Evolutionary conservation across 2,797 vertebrate genomes (phyloP), one percentile per base, ranked within the genome.

Genomic region (Thripadectes ignobilis): DNA sequence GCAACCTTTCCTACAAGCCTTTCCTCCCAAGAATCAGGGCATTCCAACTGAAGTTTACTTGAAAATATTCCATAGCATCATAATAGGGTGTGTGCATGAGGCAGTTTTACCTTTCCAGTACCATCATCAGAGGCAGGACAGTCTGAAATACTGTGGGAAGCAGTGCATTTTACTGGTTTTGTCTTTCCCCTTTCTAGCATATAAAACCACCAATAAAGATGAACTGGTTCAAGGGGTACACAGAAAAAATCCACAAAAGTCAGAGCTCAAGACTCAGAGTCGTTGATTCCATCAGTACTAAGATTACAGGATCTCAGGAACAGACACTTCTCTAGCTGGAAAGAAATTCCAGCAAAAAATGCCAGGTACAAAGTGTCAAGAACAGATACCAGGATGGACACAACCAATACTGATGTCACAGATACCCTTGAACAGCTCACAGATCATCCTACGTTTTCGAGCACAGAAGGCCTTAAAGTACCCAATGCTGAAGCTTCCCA

Each of bases 361-460:
- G 39, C 34, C 38, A 2, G 12, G 9, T 26, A 51, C 0, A 1
- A 39, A 66, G 7, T 0, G 0, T 12, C 29, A 79, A 66, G 39
- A 73, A 20, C 6, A 34, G 21, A n/a, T 26, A 85, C 13, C 14
- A 74, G 46, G 57, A 83, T 14, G 32, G 17, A 34, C 7, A 12
- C 6, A 9, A 30, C 7, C 34, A 45, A 29, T 8, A 38, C 0
- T 24, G 16, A 51, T 49, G 41, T 4, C 41, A 51, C 5, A 32
- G 39, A 77, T 2, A 48, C 0, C 32, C 14, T n/a, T 39, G 34
- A 77, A 80, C 19, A 83, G n/a, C 46, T 38, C 72, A 17, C 6
- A 68, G 43, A 29, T 12, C 6, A 45, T 8, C 41, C 41, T 38
- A 8, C 17, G 12, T 34, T 61, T 18, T 71, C 29, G 43, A 49